phyloP scores from a whole-genome alignment of 2,797 vertebrate genomes.

The Muraenolepis orangiensis region DNA sequence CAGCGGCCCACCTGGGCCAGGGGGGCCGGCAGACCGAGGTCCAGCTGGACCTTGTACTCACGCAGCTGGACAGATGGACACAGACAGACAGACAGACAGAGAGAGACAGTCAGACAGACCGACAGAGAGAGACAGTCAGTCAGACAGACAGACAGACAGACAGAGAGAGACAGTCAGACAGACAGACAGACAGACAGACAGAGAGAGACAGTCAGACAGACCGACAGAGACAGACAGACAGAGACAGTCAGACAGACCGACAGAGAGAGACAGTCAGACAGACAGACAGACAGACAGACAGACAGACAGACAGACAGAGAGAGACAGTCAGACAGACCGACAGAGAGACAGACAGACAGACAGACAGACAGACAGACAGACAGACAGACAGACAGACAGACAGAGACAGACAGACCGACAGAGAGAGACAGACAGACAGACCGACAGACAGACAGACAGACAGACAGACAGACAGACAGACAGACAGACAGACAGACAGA shows the following conservation, averaged over 20 bases:
- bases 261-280: not conserved
- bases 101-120: not conserved
- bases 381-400: not conserved
- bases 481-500: not conserved
- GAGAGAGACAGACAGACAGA: too few species aligned
- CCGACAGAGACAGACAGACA: not conserved
- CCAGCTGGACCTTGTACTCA: slow-evolving; percentile 76
- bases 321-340: not conserved
- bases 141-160: too few species aligned
- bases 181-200: not conserved
- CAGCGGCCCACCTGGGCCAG: slow-evolving; percentile 76
- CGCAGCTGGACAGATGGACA: slow-evolving; percentile 68
- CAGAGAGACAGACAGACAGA: slow-evolving; percentile 67
- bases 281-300: not conserved
- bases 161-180: too few species aligned
- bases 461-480: slow-evolving; percentile 41
- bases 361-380: not conserved
- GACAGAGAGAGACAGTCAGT: too few species aligned
- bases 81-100: not conserved
- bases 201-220: too few species aligned
- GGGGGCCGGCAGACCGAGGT: slow-evolving; percentile 77
- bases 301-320: not conserved
- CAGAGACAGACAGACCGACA: not conserved
- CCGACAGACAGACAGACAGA: slow-evolving; percentile 58
- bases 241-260: not conserved